A percentile compares a stretch with the other conserved stretches of the same genome.
phyloP scores from a whole-genome alignment of 1,140 invertebrate genomes.

The Vanessa atalanta region DNA sequence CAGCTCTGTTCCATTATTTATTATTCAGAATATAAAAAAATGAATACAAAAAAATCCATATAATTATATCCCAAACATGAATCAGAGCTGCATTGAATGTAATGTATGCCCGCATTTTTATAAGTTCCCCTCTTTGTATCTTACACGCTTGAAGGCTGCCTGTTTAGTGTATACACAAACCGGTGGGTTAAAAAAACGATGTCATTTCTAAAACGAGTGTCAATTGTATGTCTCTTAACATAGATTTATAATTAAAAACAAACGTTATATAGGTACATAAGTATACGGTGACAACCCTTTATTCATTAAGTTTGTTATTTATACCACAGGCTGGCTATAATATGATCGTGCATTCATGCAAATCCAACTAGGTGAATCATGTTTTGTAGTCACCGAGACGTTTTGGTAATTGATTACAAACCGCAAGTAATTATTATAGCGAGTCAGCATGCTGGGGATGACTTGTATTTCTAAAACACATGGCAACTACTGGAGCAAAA shows the following conservation, averaged over 20 bases:
- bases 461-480: not conserved
- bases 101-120: constrained; percentile 36
- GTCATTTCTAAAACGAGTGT: constrained; percentile 8
- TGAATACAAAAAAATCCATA: not conserved
- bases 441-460: not conserved
- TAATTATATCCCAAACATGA: constrained; percentile 14
- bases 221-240: not conserved
- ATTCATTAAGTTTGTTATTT: not conserved
- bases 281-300: no score
- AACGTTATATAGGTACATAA: no score
- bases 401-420: constrained; percentile 7
- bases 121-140: constrained; percentile 34
- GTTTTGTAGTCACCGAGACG: not conserved
- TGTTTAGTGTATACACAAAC: constrained; percentile 16
- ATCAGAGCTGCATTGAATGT: constrained; percentile 26
- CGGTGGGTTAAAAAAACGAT: constrained; percentile 11
- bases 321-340: not conserved
- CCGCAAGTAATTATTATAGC: not conserved
- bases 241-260: no score
- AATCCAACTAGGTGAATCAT: not conserved
- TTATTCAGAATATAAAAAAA: not conserved
- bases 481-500: no score
- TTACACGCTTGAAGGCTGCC: constrained; percentile 21
- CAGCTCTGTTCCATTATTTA: not conserved
- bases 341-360: not conserved